Evolutionary conservation across 1,140 invertebrate species (phyloP), one percentile per base, ranked within the genome.

Genomic region (Riptortus pedestris): DNA sequence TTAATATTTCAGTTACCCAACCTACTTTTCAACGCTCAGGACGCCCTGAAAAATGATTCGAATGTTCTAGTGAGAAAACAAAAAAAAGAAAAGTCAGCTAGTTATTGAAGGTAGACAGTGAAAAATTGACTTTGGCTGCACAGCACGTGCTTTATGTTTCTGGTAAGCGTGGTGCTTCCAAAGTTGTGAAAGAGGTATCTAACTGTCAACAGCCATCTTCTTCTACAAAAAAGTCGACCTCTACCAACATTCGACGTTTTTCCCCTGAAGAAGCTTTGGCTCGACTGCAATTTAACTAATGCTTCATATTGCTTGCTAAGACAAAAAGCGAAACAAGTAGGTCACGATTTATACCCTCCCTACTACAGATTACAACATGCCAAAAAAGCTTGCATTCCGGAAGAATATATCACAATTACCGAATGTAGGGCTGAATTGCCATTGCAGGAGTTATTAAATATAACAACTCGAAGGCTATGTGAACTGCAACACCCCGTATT

Each of bases 381-480:
- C 22, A 52, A 52, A 52, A 52, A 52, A 52, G 48, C 48, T 24
- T 11, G 48, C 18, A 11, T 52, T 18, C 18, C 48, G 22, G 48
- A 52, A 18, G 48, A 38, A 38, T 16, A 24, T 52, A 52, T 52
- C 18, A 24, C 22, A 52, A 52, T 52, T 52, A 52, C 48, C 48
- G 48, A 52, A 52, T 52, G 48, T 52, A 52, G 48, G 48, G 48
- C 22, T 18, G 48, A 52, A 52, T n/a, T 52, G 16, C 48, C 48
- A 24, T 24, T 52, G 9, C 48, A 52, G 22, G 48, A n/a, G 9
- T 52, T 52, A 52, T 18, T 52, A 18, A 24, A 52, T 52, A 20
- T 52, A 24, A 52, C 48, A 18, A 24, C 48, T 52, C 48, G 16
- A 52, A 52, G 18, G 48, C 22, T 52, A 20, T 52, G 48, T 52